A percentile compares a stretch with the other conserved stretches of the same genome.
Evolutionary conservation across 2,888 invertebrate genomes (phyloP).

Genomic region (Cataglyphis rosenhaueri): DNA sequence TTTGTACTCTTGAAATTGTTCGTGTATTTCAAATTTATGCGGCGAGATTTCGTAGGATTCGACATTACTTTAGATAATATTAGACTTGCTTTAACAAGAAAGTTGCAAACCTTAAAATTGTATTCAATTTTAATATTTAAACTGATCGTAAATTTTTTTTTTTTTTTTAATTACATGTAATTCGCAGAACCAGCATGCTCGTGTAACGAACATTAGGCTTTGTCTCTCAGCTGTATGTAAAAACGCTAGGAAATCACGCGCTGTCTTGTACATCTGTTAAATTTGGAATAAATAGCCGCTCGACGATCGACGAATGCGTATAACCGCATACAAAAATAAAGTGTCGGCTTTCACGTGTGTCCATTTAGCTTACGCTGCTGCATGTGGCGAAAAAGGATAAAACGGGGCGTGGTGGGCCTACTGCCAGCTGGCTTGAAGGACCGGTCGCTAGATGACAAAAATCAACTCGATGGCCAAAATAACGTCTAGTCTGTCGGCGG

Average conservation of each 20-base stretch:
- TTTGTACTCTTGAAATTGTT: not conserved
- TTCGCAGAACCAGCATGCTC: not conserved
- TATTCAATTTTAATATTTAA: not conserved
- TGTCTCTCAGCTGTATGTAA: not conserved
- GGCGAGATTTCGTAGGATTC: not conserved
- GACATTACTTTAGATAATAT: not conserved
- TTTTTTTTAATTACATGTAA: not conserved
- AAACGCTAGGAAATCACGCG: not conserved
- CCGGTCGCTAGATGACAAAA: conserved; percentile 10
- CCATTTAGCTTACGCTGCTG: not conserved
- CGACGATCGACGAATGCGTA: not conserved
- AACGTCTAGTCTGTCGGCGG: conserved; percentile 13
- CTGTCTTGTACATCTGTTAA: not conserved
- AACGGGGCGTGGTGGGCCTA: not conserved
- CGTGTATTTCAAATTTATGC: not conserved
- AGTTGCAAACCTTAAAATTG: not conserved
- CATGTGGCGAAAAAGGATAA: conserved; percentile 37
- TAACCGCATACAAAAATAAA: conserved; percentile 37
- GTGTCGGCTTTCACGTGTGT: conserved; percentile 16
- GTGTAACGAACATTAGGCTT: not conserved
- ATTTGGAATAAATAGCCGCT: conserved; percentile 3
- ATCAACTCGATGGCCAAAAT: conserved; percentile 38
- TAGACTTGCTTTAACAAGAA: not conserved
- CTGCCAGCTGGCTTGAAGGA: conserved; percentile 43
- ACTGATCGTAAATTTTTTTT: not conserved